A percentile compares a stretch with the other conserved stretches of the same genome.
Evolutionary conservation across 2,113 vertebrate genomes (phyloP).

Genomic region (Paralichthys olivaceus): DNA sequence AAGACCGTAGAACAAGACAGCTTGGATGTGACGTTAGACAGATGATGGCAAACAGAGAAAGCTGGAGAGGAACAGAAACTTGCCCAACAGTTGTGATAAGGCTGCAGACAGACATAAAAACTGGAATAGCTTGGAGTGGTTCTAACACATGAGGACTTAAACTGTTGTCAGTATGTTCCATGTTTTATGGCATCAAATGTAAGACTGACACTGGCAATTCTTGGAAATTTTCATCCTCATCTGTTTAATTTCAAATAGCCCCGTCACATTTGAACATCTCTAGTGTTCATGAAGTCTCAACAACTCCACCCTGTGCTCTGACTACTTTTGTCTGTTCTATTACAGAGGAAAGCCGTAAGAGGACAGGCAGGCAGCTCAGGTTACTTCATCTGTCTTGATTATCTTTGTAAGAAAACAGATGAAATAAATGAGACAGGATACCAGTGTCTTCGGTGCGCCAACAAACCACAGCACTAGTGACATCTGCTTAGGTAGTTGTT

Average conservation of each 20-base stretch:
- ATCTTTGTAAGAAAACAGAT: slow-evolving; percentile 68
- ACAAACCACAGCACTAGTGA: slow-evolving; percentile 71
- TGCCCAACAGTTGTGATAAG: slow-evolving; percentile 1
- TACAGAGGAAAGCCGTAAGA: slow-evolving; percentile 50
- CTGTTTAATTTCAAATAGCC: slow-evolving; percentile 54
- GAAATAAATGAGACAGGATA: slow-evolving; percentile 68
- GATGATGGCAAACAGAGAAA: background rate
- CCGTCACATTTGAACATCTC: slow-evolving; percentile 47
- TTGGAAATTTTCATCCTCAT: slow-evolving; percentile 53
- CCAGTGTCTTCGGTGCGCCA: slow-evolving; percentile 59
- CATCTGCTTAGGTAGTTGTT: slow-evolving; percentile 82
- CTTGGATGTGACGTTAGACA: slow-evolving; percentile 4
- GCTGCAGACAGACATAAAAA: background rate
- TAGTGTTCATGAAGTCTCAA: slow-evolving; percentile 42
- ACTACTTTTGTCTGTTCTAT: slow-evolving; percentile 43
- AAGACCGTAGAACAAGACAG: slow-evolving; percentile 9
- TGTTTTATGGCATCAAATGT: slow-evolving; percentile 55
- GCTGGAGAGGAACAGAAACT: background rate
- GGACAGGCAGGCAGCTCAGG: slow-evolving; percentile 54
- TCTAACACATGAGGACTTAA: slow-evolving; percentile 11
- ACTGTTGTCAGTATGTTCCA: slow-evolving; percentile 34
- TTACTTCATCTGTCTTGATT: slow-evolving; percentile 70
- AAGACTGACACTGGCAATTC: slow-evolving; percentile 51
- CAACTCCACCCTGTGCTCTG: slow-evolving; percentile 45
- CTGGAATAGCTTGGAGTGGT: background rate